Base-by-base conservation (phyloP, 2,797 vertebrate genomes). In the Tauraco hartlaubi region DNA sequence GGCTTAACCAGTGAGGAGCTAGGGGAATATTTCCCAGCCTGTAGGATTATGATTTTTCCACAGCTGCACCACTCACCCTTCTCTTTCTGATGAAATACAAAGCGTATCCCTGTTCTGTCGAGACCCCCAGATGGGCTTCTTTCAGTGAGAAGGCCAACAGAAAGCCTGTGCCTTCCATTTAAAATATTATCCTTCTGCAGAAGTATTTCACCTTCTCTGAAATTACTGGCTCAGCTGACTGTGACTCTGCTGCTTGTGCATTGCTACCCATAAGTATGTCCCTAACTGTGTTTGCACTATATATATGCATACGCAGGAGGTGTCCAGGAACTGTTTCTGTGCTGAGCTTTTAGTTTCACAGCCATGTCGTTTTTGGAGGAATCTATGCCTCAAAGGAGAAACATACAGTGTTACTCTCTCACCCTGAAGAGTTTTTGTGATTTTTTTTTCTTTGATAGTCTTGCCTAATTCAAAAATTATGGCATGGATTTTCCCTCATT, bases 331-430 rank as follows among this genome's bases (percentile, higher is more conserved):
- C 86, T 71, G 64, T 74, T 86, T 92, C 41, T 73, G 35, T 87
- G 84, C 64, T 68, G 49, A 94, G 84, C 75, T 89, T 89, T 92
- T 81, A 67, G 56, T 76, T 94, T 96, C 81, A 74, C 77, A 92
- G n/a, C 56, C 89, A 58, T 74, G 72, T 26, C 8, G 80, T 90
- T 92, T 91, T 37, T 89, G 52, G 43, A 94, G 66, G 66, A 92
- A 85, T 94, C 71, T 92, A 37, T 88, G 44, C 33, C 61, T 77
- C 19, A 73, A 77, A 76, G 52, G 67, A 68, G 28, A 85, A 73
- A 82, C 44, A 55, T 61, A 76, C 0, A 6, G 15, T 41, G 31
- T 66, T 91, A 77, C 17, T 91, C 26, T 73, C 33, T 89, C 44
- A 71, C 7, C 15, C 29, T 23, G 19, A 52, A 73, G 46, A 49